Evolutionary conservation across 2,888 invertebrate species (phyloP), one percentile per base, ranked within the genome.

Genomic region (Hypolimnas misippus): DNA sequence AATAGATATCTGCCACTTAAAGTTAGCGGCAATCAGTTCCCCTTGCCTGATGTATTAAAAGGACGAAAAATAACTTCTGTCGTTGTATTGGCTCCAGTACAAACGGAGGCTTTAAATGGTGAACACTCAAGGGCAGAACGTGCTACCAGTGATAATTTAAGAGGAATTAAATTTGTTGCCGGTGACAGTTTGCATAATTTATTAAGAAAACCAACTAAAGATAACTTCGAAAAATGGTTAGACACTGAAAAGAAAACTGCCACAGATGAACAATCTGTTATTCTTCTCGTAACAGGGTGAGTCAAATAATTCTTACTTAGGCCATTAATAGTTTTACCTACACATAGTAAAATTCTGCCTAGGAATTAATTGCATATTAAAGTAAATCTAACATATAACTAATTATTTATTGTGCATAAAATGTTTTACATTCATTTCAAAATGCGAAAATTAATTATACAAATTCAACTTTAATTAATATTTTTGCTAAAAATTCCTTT

Each of bases 1-100:
- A 97, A 96, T 81, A 93, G 97, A 75, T 97, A 97, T 81, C 89
- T 97, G 60, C 97, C 97, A 12, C 86, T 97, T 52, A 97, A 97
- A 93, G 96, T 97, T 29, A 96, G 95, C 73, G 97, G 97, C 0
- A 95, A 96, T 29, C 95, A 96, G 73, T 97, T 97, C 77, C 97
- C 97, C 3, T 93, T 97, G 56, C 97, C 97, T 3, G 96, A 96
- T 76, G 95, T 94, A 21, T 83, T 97, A 21, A 93, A 93, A 74
- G 96, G 96, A 52, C 95, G 95, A 76, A 95, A 93, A 78, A 94
- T 97, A n/a, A 94, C 96, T 8, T 97, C 97, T 76, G 97, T 97
- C 1, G 97, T 97, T 0, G 96, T 97, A 1, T 82, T 97, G 67
- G 97, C 97, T 2, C 97, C 97, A 0, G 96, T 97, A 1, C 95